Base-by-base conservation (phyloP, 2,113 vertebrate species). In the Polypterus senegalus region DNA sequence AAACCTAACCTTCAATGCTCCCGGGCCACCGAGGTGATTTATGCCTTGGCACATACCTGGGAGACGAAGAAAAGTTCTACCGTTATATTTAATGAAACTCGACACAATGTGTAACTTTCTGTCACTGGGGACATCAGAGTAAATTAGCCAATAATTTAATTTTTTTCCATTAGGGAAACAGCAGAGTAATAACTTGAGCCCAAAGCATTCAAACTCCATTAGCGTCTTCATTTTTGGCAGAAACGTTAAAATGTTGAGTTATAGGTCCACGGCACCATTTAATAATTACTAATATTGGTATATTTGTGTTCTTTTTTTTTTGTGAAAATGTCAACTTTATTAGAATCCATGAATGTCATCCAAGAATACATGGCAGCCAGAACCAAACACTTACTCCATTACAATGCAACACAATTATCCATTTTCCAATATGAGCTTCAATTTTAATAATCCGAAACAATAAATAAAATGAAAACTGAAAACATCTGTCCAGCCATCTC, bases 71-170 rank as follows among this genome's bases (percentile, higher is more conserved):
- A 83, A 79, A 81, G 73, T 78, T 77, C 79, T 74, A 71, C 61
- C 69, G 75, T 73, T 71, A 72, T 45, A 60, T 74, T 76, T 88
- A 89, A 89, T 86, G 77, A 81, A 76, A 83, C 75, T 71, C 73
- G 81, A 82, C 79, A 86, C 80, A 68, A 73, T 66, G 66, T 73
- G 73, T 74, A 81, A 80, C 72, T 79, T 75, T 61, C 51, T 78
- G 78, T 79, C 75, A 83, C 77, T 66, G 76, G 76, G 77, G 76
- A 86, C 83, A 74, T 81, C 84, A 76, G 62, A 74, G 79, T 81
- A 91, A 90, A 87, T 90, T 87, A 90, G 75, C 79, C 74, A 88
- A 88, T 87, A 88, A 93, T 94, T 91, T 87, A 81, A 88, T 86
- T 88, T 86, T 82, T 82, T 76, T 86, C 77, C 79, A 87, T 88